phyloP scores from a whole-genome alignment of 2,113 vertebrate species.

The Narcine bancroftii region DNA sequence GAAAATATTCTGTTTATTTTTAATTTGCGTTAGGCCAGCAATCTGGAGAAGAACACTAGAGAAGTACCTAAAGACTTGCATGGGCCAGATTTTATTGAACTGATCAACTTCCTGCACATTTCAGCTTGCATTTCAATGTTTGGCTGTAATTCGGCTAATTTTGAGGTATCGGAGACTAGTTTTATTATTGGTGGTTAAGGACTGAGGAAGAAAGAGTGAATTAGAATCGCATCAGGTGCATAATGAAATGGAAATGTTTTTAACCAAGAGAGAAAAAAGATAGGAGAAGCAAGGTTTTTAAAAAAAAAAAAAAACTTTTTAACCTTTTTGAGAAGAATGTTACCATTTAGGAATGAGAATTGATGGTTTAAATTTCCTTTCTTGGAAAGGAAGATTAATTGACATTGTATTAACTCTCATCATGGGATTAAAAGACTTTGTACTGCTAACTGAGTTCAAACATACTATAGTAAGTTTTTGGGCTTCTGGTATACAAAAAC shows the following conservation, averaged over 20 bases:
- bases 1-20: neutral
- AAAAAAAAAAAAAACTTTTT: neutral
- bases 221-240: neutral
- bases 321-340: neutral
- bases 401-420: neutral
- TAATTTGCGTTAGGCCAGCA: neutral
- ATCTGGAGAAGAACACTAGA: neutral
- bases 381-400: neutral
- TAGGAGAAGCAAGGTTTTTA: neutral
- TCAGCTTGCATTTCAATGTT: neutral
- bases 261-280: neutral
- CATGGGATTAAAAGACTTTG: neutral
- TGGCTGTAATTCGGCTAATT: neutral
- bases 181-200: neutral
- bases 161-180: neutral
- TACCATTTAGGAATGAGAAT: neutral
- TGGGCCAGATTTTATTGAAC: neutral
- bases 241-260: neutral
- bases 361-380: neutral
- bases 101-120: neutral
- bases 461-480: neutral
- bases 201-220: neutral
- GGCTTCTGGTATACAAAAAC: neutral
- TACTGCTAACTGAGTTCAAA: neutral
- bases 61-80: neutral